Conservation (phyloP, 2,888 invertebrate genomes). For the Nephrotoma flavescens region DNA sequence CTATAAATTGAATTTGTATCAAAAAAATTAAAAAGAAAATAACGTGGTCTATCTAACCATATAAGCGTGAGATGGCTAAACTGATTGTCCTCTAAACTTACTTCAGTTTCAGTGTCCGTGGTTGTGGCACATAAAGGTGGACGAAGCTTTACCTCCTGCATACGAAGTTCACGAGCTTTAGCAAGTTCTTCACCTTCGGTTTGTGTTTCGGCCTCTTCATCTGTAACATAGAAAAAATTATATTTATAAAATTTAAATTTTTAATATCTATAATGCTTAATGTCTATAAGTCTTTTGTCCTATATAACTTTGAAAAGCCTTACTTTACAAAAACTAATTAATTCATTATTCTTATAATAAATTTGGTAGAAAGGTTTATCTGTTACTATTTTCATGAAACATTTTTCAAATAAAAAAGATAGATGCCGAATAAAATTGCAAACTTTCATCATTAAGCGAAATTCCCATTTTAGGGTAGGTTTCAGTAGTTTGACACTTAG, state of each 20-base stretch:
- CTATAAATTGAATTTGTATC: not conserved
- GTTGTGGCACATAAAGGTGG: conserved; percentile 44
- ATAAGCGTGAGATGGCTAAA: not conserved
- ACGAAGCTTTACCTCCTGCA: conserved; percentile 50
- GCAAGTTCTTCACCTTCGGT: conserved; percentile 52
- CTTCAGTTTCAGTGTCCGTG: conserved; percentile 58
- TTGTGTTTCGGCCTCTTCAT: conserved; percentile 53
- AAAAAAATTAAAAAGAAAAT: not conserved
- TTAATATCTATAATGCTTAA: no score
- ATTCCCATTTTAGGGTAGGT: no score
- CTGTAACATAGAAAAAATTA: conserved; percentile 21
- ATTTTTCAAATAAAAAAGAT: no score
- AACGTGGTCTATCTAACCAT: not conserved
- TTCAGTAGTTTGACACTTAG: no score
- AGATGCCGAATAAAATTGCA: no score
- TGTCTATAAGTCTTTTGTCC: no score
- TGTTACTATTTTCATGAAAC: no score
- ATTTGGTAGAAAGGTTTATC: no score
- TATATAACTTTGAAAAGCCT: no score
- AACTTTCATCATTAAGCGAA: no score
- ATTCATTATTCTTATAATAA: no score
- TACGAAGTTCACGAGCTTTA: conserved; percentile 46
- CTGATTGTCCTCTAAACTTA: conserved; percentile 27
- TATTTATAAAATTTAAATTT: not conserved
- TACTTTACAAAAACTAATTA: no score